A percentile compares a stretch with the other conserved stretches of the same genome.
Conservation (phyloP, 1,140 invertebrate genomes). For the Philaenus spumarius region DNA sequence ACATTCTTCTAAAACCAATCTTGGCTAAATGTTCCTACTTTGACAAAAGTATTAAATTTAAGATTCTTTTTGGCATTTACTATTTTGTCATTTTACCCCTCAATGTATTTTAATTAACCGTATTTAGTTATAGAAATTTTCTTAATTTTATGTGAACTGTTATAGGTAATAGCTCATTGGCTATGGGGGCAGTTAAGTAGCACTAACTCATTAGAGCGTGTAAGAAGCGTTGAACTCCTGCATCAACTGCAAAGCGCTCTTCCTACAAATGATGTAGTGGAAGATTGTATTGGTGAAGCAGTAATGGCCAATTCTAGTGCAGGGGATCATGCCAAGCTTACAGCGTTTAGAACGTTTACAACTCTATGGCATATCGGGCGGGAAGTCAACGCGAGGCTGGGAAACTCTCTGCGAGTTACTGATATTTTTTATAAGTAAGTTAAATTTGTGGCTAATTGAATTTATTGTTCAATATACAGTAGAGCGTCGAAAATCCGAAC, state of each 20-base stretch:
- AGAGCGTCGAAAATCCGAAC: too few species aligned
- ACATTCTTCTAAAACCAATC: too few species aligned
- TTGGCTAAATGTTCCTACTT: too few species aligned
- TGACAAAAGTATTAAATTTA: too few species aligned
- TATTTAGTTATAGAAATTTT: too few species aligned
- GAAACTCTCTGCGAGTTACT: conserved; percentile 28
- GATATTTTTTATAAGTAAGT: conserved; percentile 34
- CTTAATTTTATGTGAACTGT: too few species aligned
- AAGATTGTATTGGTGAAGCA: conserved; percentile 57
- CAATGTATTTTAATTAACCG: too few species aligned
- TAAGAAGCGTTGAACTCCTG: conserved; percentile 58
- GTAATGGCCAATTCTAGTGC: conserved; percentile 37
- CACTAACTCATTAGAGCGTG: conserved; percentile 49
- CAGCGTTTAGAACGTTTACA: conserved; percentile 66
- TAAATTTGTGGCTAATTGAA: neutral
- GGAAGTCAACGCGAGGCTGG: conserved; percentile 42
- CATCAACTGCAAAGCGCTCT: conserved; percentile 64
- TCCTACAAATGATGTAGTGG: conserved; percentile 52
- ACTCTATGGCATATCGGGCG: conserved; percentile 73
- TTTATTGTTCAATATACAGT: too few species aligned
- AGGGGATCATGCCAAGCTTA: conserved; percentile 40
- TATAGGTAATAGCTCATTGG: conserved; percentile 51
- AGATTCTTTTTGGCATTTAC: too few species aligned
- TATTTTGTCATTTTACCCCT: too few species aligned
- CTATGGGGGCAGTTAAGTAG: conserved; percentile 61